Evolutionary conservation across 2,113 vertebrate genomes (phyloP).

Genomic region (Larimichthys polyactis): DNA sequence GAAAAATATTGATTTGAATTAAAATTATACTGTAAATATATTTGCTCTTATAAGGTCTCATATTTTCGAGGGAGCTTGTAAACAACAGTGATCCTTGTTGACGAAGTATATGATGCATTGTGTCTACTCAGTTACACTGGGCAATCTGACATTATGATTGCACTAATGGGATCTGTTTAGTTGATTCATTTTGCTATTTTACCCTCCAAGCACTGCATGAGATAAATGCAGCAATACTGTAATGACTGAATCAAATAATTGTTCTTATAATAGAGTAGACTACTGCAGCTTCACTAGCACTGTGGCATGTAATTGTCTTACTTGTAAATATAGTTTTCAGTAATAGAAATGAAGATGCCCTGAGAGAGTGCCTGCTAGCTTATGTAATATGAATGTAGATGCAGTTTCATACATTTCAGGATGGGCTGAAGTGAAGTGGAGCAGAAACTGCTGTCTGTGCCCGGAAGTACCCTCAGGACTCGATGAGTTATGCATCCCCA

Average conservation of each 20-base stretch:
- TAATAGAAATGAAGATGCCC: slow-evolving; percentile 26
- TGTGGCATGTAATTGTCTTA: slow-evolving; percentile 34
- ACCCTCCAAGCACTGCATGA: not conserved
- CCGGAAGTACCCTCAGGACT: slow-evolving; percentile 53
- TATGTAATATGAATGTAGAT: slow-evolving; percentile 54
- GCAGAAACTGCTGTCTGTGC: slow-evolving; percentile 68
- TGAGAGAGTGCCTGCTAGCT: slow-evolving; percentile 32
- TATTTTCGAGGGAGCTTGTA: not conserved
- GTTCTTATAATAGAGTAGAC: slow-evolving; percentile 22
- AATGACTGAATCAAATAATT: slow-evolving; percentile 30
- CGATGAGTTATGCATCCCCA: slow-evolving; percentile 41
- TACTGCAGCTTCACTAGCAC: not conserved
- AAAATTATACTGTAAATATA: slow-evolving; percentile 40
- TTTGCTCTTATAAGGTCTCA: not conserved
- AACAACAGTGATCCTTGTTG: slow-evolving; percentile 24
- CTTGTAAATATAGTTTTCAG: slow-evolving; percentile 42
- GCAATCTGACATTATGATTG: slow-evolving; percentile 33
- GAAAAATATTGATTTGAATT: slow-evolving; percentile 43
- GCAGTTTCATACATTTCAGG: slow-evolving; percentile 47
- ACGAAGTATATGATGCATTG: slow-evolving; percentile 1
- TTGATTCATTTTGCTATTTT: slow-evolving; percentile 23
- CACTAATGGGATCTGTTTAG: slow-evolving; percentile 38
- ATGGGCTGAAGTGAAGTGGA: slow-evolving; percentile 66
- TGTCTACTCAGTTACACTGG: not conserved
- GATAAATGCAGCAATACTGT: slow-evolving; percentile 16